Conservation (phyloP, 2,113 vertebrate species). For the Callochromis pleurospilus region DNA sequence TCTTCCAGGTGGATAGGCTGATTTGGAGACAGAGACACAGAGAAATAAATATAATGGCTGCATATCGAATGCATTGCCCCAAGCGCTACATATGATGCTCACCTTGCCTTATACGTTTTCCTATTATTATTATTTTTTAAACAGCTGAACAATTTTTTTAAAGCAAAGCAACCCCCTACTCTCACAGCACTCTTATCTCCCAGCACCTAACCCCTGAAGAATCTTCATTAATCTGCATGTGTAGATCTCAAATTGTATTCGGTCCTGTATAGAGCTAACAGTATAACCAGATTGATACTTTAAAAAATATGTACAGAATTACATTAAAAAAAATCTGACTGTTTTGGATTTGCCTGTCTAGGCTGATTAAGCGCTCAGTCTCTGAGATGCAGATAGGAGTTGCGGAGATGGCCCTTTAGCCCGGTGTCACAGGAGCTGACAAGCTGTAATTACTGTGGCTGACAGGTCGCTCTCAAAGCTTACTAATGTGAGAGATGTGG, state of each 20-base stretch:
- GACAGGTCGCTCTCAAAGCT: conserved; percentile 36
- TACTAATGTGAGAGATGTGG: conserved; percentile 32
- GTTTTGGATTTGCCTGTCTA: conserved; percentile 38
- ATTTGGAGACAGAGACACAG: conserved; percentile 26
- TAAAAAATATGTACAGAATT: not conserved
- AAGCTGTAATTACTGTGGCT: conserved; percentile 57
- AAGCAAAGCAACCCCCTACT: not conserved
- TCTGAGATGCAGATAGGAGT: conserved; percentile 27
- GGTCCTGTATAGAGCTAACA: not conserved
- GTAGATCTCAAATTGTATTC: not conserved
- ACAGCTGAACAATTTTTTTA: not conserved
- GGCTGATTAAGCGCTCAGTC: conserved; percentile 32
- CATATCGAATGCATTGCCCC: conserved; percentile 43
- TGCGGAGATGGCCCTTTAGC: conserved; percentile 42
- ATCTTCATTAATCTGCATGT: not conserved
- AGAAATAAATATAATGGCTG: conserved; percentile 52
- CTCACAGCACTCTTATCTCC: not conserved
- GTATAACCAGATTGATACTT: not conserved
- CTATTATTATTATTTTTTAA: not conserved
- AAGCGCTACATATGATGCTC: conserved; percentile 61
- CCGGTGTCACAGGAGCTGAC: conserved; percentile 54
- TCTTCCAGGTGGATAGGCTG: conserved; percentile 65
- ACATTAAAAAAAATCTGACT: not conserved
- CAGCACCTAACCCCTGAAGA: not conserved
- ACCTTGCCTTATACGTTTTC: not conserved